A percentile compares a stretch with the other conserved stretches of the same genome.
Conservation (phyloP, 2,113 vertebrate genomes). For the Hippocampus abdominalis region DNA sequence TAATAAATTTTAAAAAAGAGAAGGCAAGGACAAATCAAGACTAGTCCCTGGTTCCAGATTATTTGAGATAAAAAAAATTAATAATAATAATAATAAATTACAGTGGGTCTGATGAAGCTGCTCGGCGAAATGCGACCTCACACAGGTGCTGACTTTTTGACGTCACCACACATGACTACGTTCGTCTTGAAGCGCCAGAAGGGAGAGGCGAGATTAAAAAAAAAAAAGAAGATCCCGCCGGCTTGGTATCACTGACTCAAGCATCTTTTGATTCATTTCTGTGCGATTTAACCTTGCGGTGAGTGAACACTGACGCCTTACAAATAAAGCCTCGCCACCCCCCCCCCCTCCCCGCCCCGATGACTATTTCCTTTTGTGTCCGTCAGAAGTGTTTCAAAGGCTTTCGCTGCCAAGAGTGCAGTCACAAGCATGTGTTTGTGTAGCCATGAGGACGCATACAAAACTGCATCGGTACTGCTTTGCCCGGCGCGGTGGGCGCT, state of each 20-base stretch:
- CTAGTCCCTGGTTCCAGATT: background rate
- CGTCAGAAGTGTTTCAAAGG: background rate
- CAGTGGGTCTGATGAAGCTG: background rate
- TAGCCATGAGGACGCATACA: conserved; percentile 30
- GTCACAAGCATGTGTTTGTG: conserved; percentile 59
- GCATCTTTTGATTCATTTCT: conserved; percentile 4
- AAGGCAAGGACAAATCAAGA: background rate
- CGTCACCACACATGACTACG: no score
- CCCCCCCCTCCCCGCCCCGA: background rate
- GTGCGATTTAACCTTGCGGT: conserved; percentile 5
- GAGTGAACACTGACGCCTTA: background rate
- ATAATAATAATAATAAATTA: no score
- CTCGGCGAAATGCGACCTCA: conserved; percentile 26
- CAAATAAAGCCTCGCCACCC: background rate
- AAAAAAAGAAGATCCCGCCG: conserved; percentile 4
- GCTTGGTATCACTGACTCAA: background rate
- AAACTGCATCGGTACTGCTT: conserved; percentile 37
- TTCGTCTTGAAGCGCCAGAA: conserved; percentile 12
- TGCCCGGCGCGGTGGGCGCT: conserved; percentile 50
- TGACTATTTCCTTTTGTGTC: background rate
- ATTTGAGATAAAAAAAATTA: conserved; percentile 11
- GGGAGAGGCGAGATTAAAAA: background rate
- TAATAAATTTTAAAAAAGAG: no score
- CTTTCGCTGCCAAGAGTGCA: conserved; percentile 22
- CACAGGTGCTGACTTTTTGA: conserved; percentile 26